A percentile compares a stretch with the other conserved stretches of the same genome.
Conservation (phyloP, 1,140 invertebrate species). For the Mizuhopecten yessoensis region DNA sequence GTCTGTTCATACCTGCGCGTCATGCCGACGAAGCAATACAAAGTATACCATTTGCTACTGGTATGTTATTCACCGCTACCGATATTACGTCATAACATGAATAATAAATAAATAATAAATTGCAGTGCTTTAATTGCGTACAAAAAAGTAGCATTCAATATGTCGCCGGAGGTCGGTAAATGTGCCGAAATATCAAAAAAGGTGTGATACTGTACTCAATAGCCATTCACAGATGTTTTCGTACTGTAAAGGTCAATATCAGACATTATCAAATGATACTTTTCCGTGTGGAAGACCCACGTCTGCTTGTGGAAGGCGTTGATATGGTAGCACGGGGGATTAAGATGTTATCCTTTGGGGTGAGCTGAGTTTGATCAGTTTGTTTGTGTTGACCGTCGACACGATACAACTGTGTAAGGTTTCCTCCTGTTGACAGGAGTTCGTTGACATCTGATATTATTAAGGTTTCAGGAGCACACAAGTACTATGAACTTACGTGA, state of each 20-base stretch:
- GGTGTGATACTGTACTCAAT: too few relatives aligned
- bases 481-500: background rate
- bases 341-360: background rate
- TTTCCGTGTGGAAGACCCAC: background rate
- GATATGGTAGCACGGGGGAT: background rate
- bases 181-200: too few relatives aligned
- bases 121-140: too few relatives aligned
- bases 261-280: background rate
- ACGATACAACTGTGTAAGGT: background rate
- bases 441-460: background rate
- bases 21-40: too few relatives aligned
- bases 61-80: too few relatives aligned
- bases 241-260: background rate
- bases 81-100: too few relatives aligned
- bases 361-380: background rate
- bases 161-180: too few relatives aligned
- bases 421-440: background rate
- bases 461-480: background rate
- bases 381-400: slow-evolving; percentile 7
- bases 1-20: too few relatives aligned
- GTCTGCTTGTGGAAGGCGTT: background rate
- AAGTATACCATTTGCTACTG: too few relatives aligned
- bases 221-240: too few relatives aligned
- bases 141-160: too few relatives aligned
- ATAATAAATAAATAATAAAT: too few relatives aligned